phyloP scores from a whole-genome alignment of 2,797 vertebrate genomes.

The Lepidocolaptes lacrymiger region DNA sequence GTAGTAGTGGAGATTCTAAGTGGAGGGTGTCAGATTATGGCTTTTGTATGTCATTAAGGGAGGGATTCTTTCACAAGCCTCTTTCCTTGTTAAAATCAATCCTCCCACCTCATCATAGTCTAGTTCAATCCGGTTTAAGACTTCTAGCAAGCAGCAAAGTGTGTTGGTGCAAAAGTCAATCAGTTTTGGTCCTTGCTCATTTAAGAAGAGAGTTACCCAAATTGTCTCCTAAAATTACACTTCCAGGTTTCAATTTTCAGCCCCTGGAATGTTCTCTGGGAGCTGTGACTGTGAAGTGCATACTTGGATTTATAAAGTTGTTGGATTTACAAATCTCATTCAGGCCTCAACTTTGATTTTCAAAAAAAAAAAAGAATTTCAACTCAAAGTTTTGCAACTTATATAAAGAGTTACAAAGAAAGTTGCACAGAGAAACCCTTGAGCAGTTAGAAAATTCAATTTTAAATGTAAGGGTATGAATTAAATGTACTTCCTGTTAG shows the following conservation, averaged over 20 bases:
- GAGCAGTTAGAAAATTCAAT: background rate
- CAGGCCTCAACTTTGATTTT: background rate
- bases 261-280: background rate
- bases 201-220: background rate
- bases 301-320: background rate
- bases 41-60: background rate
- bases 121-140: background rate
- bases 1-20: background rate
- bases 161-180: background rate
- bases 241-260: background rate
- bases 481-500: background rate
- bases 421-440: background rate
- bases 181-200: background rate
- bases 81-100: slow-evolving; percentile 19
- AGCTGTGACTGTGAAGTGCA: background rate
- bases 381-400: background rate
- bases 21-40: background rate
- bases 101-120: background rate
- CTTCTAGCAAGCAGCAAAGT: background rate
- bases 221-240: background rate
- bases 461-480: slow-evolving; percentile 51
- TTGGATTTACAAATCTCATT: background rate
- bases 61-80: background rate
- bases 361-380: background rate
- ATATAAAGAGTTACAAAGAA: background rate